Conservation (phyloP, 2,888 invertebrate genomes). For the Dynastes tityus region DNA sequence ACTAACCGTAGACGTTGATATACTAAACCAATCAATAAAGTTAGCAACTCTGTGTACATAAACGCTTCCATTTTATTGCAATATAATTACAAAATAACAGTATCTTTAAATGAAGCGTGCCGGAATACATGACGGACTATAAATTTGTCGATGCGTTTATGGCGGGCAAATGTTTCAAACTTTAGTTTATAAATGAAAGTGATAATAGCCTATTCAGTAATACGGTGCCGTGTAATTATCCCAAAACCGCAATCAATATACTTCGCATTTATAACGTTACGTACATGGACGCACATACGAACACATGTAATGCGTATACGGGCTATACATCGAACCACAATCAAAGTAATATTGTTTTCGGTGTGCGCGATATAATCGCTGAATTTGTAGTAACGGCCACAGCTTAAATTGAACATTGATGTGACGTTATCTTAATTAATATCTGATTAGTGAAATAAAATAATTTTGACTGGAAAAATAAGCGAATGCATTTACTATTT, state of each 20-base stretch:
- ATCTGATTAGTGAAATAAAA: conserved; percentile 44
- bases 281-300: conserved; percentile 9
- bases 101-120: neutral
- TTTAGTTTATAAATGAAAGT: conserved; percentile 39
- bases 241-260: conserved; percentile 40
- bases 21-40: too few relatives aligned
- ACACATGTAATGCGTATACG: neutral
- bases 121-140: neutral
- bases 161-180: conserved; percentile 1
- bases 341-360: conserved; percentile 43
- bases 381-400: conserved; percentile 40
- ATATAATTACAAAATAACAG: conserved; percentile 1
- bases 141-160: conserved; percentile 21
- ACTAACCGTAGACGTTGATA: too few relatives aligned
- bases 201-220: conserved; percentile 26
- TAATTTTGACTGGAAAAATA: conserved; percentile 36
- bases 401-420: conserved; percentile 47
- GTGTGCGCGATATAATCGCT: conserved; percentile 37
- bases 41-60: too few relatives aligned
- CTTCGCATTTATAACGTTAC: conserved; percentile 21
- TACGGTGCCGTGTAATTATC: conserved; percentile 26
- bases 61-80: too few relatives aligned
- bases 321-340: conserved; percentile 2
- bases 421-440: conserved; percentile 44
- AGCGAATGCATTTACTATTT: neutral